Conservation (phyloP, 2,888 invertebrate species). For the Helleia helle region DNA sequence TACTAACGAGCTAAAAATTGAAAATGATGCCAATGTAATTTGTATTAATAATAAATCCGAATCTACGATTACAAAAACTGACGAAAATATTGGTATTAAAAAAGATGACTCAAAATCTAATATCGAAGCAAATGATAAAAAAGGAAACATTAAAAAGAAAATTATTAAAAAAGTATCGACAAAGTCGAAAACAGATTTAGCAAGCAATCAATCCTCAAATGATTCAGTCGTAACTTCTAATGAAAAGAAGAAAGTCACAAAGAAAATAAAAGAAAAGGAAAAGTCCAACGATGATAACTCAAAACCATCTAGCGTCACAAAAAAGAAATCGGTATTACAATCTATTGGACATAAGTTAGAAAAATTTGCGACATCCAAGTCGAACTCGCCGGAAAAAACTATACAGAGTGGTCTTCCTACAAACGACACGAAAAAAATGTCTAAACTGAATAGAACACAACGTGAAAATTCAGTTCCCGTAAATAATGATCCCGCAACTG, state of each 20-base stretch:
- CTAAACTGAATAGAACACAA: constrained; percentile 73
- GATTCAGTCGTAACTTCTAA: constrained; percentile 35
- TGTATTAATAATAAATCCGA: constrained; percentile 36
- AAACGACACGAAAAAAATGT: constrained; percentile 37
- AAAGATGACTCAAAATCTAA: constrained; percentile 37
- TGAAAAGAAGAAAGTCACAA: constrained; percentile 59
- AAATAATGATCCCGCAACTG: constrained; percentile 67
- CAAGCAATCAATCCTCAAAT: constrained; percentile 33
- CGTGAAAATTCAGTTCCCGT: constrained; percentile 80
- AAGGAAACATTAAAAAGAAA: constrained; percentile 59
- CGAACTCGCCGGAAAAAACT: constrained; percentile 64
- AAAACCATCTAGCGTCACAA: constrained; percentile 45
- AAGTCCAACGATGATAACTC: constrained; percentile 39
- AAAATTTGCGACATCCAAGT: constrained; percentile 75
- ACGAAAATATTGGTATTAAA: constrained; percentile 32
- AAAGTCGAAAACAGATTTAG: constrained; percentile 57
- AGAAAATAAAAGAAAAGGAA: constrained; percentile 60
- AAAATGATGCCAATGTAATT: constrained; percentile 26
- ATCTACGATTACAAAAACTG: constrained; percentile 29
- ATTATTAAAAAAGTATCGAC: constrained; percentile 60
- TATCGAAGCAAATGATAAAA: constrained; percentile 44
- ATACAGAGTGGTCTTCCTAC: constrained; percentile 32
- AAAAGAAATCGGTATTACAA: constrained; percentile 81
- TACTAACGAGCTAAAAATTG: constrained; percentile 28
- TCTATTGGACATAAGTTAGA: constrained; percentile 85